phyloP scores from a whole-genome alignment of 2,888 invertebrate genomes.

The Polydrusus tereticollis region DNA sequence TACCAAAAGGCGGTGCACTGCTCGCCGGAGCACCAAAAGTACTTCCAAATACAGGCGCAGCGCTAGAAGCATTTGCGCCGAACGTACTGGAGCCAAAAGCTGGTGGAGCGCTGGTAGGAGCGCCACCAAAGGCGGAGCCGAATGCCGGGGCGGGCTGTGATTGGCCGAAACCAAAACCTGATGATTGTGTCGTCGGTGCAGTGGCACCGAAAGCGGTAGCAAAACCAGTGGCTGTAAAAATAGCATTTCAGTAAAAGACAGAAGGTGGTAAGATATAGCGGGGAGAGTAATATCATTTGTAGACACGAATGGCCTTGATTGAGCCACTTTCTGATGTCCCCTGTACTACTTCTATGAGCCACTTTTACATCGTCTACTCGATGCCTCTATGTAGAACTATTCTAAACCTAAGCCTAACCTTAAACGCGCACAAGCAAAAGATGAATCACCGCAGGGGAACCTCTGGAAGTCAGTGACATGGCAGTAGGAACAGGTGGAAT shows the following conservation, averaged over 20 bases:
- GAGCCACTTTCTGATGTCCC: too few species aligned
- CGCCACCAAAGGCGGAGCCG: slow-evolving; percentile 60
- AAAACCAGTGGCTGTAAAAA: slow-evolving; percentile 66
- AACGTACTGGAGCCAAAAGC: slow-evolving; percentile 53
- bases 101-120: slow-evolving; percentile 51
- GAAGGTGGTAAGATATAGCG: too few species aligned
- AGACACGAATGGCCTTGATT: too few species aligned
- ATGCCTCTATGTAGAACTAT: too few species aligned
- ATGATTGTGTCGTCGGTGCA: slow-evolving; percentile 49
- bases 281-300: too few species aligned
- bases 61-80: slow-evolving; percentile 55
- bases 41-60: slow-evolving; percentile 64
- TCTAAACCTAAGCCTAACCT: too few species aligned
- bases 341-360: too few species aligned
- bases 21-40: slow-evolving; percentile 60
- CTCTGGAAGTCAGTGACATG: too few species aligned
- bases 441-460: too few species aligned
- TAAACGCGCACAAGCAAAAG: too few species aligned
- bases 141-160: slow-evolving; percentile 57
- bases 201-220: slow-evolving; percentile 59
- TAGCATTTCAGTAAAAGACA: not conserved
- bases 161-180: slow-evolving; percentile 63
- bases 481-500: too few species aligned
- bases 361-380: too few species aligned
- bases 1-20: slow-evolving; percentile 34